Evolutionary conservation across 1,140 invertebrate species (phyloP).

Genomic region (Cyrtorhinus lividipennis): DNA sequence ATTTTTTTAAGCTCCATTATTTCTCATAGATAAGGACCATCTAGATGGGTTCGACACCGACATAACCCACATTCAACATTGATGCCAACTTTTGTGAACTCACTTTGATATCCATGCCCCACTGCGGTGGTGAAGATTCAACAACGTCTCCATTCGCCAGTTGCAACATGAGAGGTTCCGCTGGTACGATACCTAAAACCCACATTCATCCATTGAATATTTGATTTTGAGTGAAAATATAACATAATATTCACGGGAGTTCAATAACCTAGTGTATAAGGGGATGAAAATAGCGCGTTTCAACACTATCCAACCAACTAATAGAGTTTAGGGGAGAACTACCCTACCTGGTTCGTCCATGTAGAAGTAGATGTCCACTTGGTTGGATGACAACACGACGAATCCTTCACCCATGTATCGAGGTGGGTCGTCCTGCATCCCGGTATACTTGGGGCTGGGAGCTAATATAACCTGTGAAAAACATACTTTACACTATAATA

Average conservation of each 20-base stretch:
- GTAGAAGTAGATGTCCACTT: conserved; percentile 88
- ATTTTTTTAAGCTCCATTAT: too few relatives aligned
- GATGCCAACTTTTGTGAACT: too few relatives aligned
- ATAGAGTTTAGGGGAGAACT: neutral
- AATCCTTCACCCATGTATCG: conserved; percentile 97
- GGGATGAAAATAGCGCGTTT: too few relatives aligned
- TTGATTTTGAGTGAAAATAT: too few relatives aligned
- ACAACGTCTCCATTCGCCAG: conserved; percentile 86
- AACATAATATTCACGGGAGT: too few relatives aligned
- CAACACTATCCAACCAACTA: too few relatives aligned
- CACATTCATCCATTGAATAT: too few relatives aligned
- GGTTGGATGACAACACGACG: conserved; percentile 88
- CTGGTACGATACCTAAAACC: conserved; percentile 66
- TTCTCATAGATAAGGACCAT: too few relatives aligned
- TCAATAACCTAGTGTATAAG: too few relatives aligned
- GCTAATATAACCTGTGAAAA: conserved; percentile 61
- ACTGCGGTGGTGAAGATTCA: conserved; percentile 78
- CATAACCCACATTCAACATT: too few relatives aligned
- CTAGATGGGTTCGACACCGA: too few relatives aligned
- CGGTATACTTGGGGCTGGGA: conserved; percentile 84
- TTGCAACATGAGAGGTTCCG: conserved; percentile 76
- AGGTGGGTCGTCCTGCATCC: conserved; percentile 86
- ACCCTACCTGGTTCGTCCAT: conserved; percentile 75
- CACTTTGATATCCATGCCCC: conserved; percentile 83
- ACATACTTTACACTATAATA: neutral